Evolutionary conservation across 2,888 invertebrate species (phyloP).

Genomic region (Tethea ocularis): DNA sequence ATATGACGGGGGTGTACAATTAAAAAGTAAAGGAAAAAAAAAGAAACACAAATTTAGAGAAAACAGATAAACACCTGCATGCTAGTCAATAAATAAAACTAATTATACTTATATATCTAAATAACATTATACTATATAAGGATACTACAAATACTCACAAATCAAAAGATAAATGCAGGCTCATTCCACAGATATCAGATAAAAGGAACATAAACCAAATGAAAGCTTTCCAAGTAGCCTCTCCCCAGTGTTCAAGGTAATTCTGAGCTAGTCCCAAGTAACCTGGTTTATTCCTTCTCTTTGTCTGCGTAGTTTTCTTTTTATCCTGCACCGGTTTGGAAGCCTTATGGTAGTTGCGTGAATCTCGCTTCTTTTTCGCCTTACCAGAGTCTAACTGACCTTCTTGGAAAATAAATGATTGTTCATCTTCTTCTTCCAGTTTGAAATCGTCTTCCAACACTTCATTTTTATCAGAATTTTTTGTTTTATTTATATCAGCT

Average conservation of each 20-base stretch:
- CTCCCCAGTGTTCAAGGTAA: constrained; percentile 82
- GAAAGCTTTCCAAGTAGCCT: constrained; percentile 84
- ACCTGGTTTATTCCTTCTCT: constrained; percentile 70
- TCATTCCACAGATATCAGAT: constrained; percentile 91
- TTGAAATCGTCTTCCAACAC: constrained; percentile 59
- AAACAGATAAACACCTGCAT: too few relatives aligned
- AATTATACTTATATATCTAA: too few relatives aligned
- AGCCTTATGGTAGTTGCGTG: constrained; percentile 62
- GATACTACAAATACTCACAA: constrained; percentile 82
- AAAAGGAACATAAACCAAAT: constrained; percentile 91
- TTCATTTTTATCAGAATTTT: constrained; percentile 53
- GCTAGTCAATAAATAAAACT: too few relatives aligned
- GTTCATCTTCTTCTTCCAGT: constrained; percentile 62
- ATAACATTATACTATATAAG: too few relatives aligned
- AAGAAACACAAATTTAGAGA: too few relatives aligned
- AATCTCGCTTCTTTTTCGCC: constrained; percentile 78
- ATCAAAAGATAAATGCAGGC: constrained; percentile 87
- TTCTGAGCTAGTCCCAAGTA: constrained; percentile 74
- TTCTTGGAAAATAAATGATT: constrained; percentile 67
- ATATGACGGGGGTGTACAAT: too few relatives aligned
- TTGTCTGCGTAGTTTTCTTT: constrained; percentile 75
- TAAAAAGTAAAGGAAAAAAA: too few relatives aligned
- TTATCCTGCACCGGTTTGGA: constrained; percentile 67
- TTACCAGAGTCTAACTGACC: constrained; percentile 61
- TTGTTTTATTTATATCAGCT: constrained; percentile 49